Percentiles rank a stretch among this genome's conserved stretches.
phyloP scores from a whole-genome alignment of 1,140 invertebrate genomes.

The Conus betulinus region DNA sequence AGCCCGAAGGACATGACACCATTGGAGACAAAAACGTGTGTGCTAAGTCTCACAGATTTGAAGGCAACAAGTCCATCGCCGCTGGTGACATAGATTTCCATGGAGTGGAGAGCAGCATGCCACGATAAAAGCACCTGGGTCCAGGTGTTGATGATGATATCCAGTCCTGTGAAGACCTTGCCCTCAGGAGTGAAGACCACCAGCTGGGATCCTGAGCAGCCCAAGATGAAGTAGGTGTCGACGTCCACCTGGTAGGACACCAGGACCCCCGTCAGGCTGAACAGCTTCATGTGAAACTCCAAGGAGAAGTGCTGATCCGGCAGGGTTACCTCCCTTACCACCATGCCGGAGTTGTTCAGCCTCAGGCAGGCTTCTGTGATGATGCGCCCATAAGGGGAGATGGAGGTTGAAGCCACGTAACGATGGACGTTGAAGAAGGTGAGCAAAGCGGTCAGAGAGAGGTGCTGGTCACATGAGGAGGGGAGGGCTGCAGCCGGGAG shows the following conservation, averaged over 20 bases:
- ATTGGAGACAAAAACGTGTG: constrained; percentile 40
- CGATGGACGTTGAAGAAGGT: constrained; percentile 35
- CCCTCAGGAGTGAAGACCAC: constrained; percentile 39
- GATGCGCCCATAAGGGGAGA: constrained; percentile 26
- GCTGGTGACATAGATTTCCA: constrained; percentile 49
- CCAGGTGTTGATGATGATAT: constrained; percentile 46
- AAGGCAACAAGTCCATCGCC: constrained; percentile 35
- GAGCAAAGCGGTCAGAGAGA: constrained; percentile 40
- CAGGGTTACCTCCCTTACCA: constrained; percentile 38
- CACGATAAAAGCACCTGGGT: constrained; percentile 50
- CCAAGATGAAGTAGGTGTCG: constrained; percentile 36
- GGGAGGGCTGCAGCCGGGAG: neutral
- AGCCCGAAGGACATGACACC: constrained; percentile 51
- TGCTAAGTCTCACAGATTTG: constrained; percentile 40
- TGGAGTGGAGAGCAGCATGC: constrained; percentile 24
- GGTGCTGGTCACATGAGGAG: constrained; percentile 32
- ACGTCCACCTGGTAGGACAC: constrained; percentile 40
- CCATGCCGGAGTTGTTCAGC: constrained; percentile 50
- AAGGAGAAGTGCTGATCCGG: constrained; percentile 48
- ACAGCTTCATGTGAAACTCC: constrained; percentile 55
- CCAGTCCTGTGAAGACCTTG: constrained; percentile 36
- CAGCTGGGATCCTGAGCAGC: constrained; percentile 42
- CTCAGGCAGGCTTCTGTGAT: constrained; percentile 45
- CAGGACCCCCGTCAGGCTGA: constrained; percentile 42
- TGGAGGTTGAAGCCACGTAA: neutral